Percentiles rank a stretch among this genome's conserved stretches.
Conservation (phyloP, 2,797 vertebrate genomes). For the Dallia pectoralis region DNA sequence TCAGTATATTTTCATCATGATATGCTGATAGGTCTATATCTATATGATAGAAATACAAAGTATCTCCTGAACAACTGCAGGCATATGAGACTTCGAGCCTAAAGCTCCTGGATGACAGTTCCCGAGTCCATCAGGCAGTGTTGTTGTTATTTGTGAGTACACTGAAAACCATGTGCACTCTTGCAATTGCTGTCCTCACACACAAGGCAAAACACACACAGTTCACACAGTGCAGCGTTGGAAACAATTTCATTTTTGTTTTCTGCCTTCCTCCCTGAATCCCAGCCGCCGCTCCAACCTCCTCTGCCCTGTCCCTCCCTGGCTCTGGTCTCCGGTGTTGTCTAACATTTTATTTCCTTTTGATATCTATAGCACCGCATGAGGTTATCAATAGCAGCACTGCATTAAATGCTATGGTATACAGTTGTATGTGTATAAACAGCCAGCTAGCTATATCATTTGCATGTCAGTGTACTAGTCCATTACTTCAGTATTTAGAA, state of each 20-base stretch:
- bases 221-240: constrained; percentile 1
- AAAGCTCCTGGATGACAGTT: neutral
- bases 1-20: too few relatives aligned
- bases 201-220: neutral
- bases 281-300: neutral
- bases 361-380: neutral
- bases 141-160: neutral
- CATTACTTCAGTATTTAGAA: neutral
- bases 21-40: too few relatives aligned
- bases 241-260: constrained; percentile 1
- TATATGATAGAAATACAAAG: too few relatives aligned
- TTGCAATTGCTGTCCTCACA: too few relatives aligned
- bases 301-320: neutral
- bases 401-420: neutral
- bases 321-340: neutral
- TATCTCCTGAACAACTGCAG: too few relatives aligned
- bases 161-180: neutral
- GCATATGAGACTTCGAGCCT: neutral
- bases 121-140: neutral
- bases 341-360: neutral
- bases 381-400: neutral
- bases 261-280: neutral
- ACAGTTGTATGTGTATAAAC: too few relatives aligned
- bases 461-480: neutral
- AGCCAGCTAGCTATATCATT: neutral